Evolutionary conservation across 1,140 invertebrate genomes (phyloP), one percentile per base, ranked within the genome.

Genomic region (Drosophila eugracilis): DNA sequence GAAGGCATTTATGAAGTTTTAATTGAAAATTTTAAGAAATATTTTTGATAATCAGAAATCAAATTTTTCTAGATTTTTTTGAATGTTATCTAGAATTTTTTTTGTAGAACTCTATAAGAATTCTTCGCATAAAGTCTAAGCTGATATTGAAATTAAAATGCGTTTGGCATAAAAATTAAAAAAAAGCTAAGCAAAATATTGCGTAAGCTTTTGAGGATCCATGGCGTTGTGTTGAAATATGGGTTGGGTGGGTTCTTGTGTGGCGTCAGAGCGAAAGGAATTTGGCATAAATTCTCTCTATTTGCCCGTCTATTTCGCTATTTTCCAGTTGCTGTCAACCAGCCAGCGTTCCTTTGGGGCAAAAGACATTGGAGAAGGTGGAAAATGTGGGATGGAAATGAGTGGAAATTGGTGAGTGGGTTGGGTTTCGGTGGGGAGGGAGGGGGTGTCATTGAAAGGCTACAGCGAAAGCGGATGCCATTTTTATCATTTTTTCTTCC

Each of bases 401-500:
- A 24, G 19, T 3, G 22, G 21, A 4, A 32, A 6, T 17, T n/a
- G n/a, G n/a, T n/a, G n/a, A n/a, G n/a, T n/a, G n/a, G n/a, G n/a
- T n/a, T n/a, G n/a, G n/a, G n/a, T n/a, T n/a, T n/a, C n/a, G 4
- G 24, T 15, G 32, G 10, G 17, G 14, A n/a, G 52, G 36, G 4
- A 39, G 14, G n/a, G n/a, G 41, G 9, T 24, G 26, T 48, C 39
- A 30, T 26, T 39, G 28, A 66, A 42, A 37, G 47, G 47, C 50
- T 22, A 75, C 62, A 41, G n/a, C 42, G 63, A 59, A 65, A 75
- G 39, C 39, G 39, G 44, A 53, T 78, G 36, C 41, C 39, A 49
- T 77, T 78, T 73, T 72, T 73, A 55, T 73, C 66, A 67, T 67
- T 67, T 66, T 19, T 39, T n/a, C 39, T 30, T 30, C 10, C 28